Percentiles rank a stretch among this genome's conserved stretches.
These are phyloP conservation scores for Coboldia fuscipes DNA, from an alignment of 1,140 invertebrate species.

Conservation along the genomic window DNA sequence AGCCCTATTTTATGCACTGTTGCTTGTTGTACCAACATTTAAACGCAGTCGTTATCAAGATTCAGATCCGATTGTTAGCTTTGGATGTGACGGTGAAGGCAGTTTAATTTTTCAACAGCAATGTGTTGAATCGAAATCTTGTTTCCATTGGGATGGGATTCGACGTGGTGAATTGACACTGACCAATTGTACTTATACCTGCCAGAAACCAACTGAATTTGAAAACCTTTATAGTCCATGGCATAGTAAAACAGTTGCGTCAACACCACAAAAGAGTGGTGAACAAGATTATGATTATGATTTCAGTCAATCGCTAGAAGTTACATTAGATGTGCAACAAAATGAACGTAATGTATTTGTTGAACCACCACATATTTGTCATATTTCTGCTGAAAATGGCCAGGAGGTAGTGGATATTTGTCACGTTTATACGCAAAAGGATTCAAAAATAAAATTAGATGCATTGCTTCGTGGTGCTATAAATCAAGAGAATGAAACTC, in stretches of 20 bases:
- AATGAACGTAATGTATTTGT: slow-evolving; percentile 8
- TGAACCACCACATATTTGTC: slow-evolving; percentile 36
- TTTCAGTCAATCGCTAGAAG: not conserved
- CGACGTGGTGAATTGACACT: slow-evolving; percentile 28
- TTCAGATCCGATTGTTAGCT: slow-evolving; percentile 34
- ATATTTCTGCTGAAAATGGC: slow-evolving; percentile 11
- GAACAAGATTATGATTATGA: slow-evolving; percentile 14
- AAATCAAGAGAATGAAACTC: slow-evolving; percentile 17
- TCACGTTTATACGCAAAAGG: slow-evolving; percentile 30
- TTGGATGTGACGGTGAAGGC: slow-evolving; percentile 39
- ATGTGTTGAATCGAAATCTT: slow-evolving; percentile 33
- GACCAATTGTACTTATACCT: slow-evolving; percentile 32
- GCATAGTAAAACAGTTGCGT: slow-evolving; percentile 10
- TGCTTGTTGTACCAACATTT: slow-evolving; percentile 39
- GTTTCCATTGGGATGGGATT: slow-evolving; percentile 35
- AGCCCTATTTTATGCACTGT: slow-evolving; percentile 37
- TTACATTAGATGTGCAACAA: not conserved
- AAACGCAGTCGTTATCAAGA: slow-evolving; percentile 26
- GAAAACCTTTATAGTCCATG: slow-evolving; percentile 15
- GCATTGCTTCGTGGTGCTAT: slow-evolving; percentile 21
- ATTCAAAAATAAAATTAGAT: slow-evolving; percentile 20
- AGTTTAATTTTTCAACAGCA: slow-evolving; percentile 44
- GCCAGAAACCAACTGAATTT: slow-evolving; percentile 21
- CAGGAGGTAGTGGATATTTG: slow-evolving; percentile 19
- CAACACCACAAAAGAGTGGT: slow-evolving; percentile 3